Evolutionary conservation across 2,888 invertebrate species (phyloP), one percentile per base, ranked within the genome.

Genomic region (Diogma glabrata): DNA sequence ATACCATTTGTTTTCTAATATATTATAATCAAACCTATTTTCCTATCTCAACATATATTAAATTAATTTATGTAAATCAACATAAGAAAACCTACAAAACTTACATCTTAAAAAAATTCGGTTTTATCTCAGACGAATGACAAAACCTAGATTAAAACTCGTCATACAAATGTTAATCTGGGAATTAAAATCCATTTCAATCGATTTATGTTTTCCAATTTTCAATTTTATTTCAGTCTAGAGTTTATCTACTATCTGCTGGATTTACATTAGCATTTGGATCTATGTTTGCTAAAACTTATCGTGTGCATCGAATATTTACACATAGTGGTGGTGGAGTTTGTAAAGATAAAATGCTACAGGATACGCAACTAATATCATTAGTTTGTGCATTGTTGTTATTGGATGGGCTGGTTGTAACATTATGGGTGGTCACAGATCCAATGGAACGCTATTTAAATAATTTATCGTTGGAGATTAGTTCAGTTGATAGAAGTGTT

Each of bases 221-320:
- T 53, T 47, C 17, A 22, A 14, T 23, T 23, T 47, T 50, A 47
- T 51, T 33, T 4, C 30, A 93, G 93, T 82, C 84, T 47, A 78
- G 90, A 62, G 90, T 90, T 16, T 92, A 90, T 72, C 75, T 93
- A 49, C 74, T 93, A 48, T 89, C 91, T 3, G 87, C 90, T 46
- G 93, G 92, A 23, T 93, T 92, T 68, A 91, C 92, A 0, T 68
- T 93, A 58, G 87, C 92, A 2, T 93, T 93, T 63, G 93, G 93
- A 28, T 90, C 93, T 17, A 93, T 93, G 87, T 92, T 93, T 66
- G 89, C 91, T 3, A 93, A 93, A 72, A 93, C 92, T 0, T 93
- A 92, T 70, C 72, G 93, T 49, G 91, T 93, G 12, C 91, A 93
- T 71, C 79, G 90, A 61, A 89, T 93, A 67, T 92, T 93, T 69